A percentile compares a stretch with the other conserved stretches of the same genome.
Conservation (phyloP, 2,797 vertebrate genomes). For the Caiman crocodilus region DNA sequence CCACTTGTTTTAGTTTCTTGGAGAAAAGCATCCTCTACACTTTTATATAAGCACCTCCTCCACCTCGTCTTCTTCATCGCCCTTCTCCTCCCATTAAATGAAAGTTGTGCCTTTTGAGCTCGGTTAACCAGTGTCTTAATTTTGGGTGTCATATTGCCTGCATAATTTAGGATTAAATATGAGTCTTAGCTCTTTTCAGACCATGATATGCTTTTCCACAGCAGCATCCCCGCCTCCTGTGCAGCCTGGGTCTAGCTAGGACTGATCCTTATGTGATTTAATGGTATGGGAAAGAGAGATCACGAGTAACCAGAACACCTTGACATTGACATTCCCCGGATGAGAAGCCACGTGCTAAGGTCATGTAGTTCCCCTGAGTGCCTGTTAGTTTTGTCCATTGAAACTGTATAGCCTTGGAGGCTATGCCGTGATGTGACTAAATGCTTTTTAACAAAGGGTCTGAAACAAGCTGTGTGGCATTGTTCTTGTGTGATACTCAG, state of each 20-base stretch:
- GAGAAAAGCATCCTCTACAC: neutral
- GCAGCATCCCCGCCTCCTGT: neutral
- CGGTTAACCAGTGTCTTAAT: too few species aligned
- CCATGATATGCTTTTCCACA: neutral
- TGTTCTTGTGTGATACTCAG: neutral
- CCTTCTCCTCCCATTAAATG: neutral
- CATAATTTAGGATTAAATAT: neutral
- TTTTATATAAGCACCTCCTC: neutral
- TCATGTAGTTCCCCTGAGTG: neutral
- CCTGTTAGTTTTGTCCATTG: neutral
- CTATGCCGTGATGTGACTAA: neutral
- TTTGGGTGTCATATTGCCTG: too few species aligned
- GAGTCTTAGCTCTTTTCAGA: neutral
- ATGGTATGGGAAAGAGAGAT: neutral
- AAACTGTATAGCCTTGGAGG: neutral
- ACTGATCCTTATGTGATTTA: neutral
- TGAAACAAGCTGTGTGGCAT: neutral
- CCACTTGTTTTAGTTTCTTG: neutral
- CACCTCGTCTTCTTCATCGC: neutral
- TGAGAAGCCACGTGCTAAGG: neutral
- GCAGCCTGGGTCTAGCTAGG: neutral
- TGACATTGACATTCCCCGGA: too few species aligned
- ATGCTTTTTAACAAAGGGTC: neutral
- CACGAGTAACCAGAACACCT: too few species aligned
- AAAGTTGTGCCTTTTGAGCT: neutral